Evolutionary conservation across 2,797 vertebrate genomes (phyloP).

Genomic region (Gymnopithys bicolor): DNA sequence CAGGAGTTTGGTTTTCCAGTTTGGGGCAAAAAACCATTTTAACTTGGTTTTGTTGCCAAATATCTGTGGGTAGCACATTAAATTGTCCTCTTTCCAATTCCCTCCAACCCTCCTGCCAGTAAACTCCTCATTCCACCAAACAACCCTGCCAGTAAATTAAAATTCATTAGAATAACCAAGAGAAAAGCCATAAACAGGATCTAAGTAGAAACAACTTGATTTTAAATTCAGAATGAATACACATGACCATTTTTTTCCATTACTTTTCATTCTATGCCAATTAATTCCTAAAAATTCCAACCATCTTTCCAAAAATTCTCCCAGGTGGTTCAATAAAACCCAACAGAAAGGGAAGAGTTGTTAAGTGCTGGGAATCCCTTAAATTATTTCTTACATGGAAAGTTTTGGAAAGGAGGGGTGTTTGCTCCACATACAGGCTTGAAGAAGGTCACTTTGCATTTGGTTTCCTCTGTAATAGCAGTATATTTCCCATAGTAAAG

Average conservation of each 20-base stretch:
- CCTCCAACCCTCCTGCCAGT: background rate
- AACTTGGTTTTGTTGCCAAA: background rate
- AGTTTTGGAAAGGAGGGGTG: background rate
- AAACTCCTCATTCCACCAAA: background rate
- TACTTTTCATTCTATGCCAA: background rate
- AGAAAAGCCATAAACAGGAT: background rate
- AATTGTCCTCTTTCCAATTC: background rate
- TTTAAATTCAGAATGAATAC: slow-evolving; percentile 1
- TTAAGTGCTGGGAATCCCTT: background rate
- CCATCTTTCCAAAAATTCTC: background rate
- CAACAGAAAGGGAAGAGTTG: background rate
- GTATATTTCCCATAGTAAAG: background rate
- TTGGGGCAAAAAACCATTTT: background rate
- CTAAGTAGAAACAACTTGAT: slow-evolving; percentile 3
- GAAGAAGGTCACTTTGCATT: background rate
- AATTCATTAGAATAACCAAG: background rate
- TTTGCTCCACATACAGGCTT: background rate
- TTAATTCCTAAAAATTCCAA: background rate
- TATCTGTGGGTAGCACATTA: background rate
- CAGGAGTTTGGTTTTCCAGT: background rate
- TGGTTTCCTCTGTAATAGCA: background rate
- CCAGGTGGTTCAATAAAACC: slow-evolving; percentile 18
- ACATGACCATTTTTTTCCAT: background rate
- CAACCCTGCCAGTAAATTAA: background rate
- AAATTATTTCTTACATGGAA: background rate